Evolutionary conservation across 2,888 invertebrate genomes (phyloP).

Genomic region (Schizotus pectinicornis): DNA sequence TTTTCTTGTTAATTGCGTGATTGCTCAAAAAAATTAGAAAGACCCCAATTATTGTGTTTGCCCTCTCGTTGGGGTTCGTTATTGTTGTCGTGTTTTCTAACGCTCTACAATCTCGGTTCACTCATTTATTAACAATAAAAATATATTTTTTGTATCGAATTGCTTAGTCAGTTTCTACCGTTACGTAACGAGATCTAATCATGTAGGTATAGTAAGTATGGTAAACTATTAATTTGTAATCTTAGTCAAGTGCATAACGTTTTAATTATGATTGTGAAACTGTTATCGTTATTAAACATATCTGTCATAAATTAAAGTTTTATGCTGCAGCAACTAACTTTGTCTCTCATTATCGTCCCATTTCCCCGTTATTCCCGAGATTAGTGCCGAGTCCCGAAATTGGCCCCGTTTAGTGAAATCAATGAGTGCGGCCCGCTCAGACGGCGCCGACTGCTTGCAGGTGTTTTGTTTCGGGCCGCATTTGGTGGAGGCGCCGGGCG

Average conservation of each 20-base stretch:
- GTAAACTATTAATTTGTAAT: constrained; percentile 25
- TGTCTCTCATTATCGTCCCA: not conserved
- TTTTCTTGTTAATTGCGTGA: constrained; percentile 11
- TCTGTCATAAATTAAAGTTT: constrained; percentile 37
- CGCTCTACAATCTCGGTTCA: not conserved
- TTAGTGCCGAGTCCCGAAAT: too few species aligned
- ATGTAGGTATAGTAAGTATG: constrained; percentile 17
- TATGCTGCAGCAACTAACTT: constrained; percentile 19
- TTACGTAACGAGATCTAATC: constrained; percentile 20
- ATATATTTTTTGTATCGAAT: constrained; percentile 4
- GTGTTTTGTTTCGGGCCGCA: too few species aligned
- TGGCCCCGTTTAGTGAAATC: too few species aligned
- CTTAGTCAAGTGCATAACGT: constrained; percentile 17
- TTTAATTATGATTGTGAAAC: constrained; percentile 32
- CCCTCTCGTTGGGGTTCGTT: not conserved
- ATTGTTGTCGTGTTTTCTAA: constrained; percentile 1
- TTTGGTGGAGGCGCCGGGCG: too few species aligned
- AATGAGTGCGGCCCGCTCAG: too few species aligned
- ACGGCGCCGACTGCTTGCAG: too few species aligned
- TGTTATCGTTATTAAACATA: constrained; percentile 39
- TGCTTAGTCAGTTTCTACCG: constrained; percentile 19
- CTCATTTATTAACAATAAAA: not conserved
- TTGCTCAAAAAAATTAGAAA: constrained; percentile 25
- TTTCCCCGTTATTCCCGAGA: too few species aligned
- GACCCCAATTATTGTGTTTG: constrained; percentile 8